These are phyloP conservation scores for Aphis gossypii DNA, from an alignment of 1,140 invertebrate genomes.

Conservation along the genomic window DNA sequence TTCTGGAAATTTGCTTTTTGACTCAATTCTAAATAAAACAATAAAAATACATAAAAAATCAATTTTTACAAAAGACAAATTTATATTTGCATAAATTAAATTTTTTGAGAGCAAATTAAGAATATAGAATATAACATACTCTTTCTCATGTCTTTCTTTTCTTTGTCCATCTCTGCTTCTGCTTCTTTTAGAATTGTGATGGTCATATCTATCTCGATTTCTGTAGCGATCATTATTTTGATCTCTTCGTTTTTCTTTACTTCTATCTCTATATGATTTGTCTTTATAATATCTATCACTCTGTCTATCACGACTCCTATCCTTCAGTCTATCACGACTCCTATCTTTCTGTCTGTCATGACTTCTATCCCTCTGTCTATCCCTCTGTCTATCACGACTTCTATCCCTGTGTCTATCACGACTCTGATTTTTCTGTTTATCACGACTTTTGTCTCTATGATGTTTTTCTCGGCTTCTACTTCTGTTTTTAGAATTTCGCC, in stretches of 20 bases:
- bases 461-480: slow-evolving; percentile 62
- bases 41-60: not conserved
- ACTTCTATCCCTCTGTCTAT: slow-evolving; percentile 61
- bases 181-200: slow-evolving; percentile 63
- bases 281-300: slow-evolving; percentile 62
- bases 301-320: slow-evolving; percentile 61
- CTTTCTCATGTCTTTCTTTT: slow-evolving; percentile 63
- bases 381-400: slow-evolving; percentile 34
- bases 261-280: slow-evolving; percentile 60
- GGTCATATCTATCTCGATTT: slow-evolving; percentile 63
- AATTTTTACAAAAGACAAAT: not conserved
- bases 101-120: not conserved
- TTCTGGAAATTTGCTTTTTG: slow-evolving; percentile 63
- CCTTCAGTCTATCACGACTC: slow-evolving; percentile 61
- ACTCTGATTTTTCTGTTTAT: slow-evolving; percentile 60
- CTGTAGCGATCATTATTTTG: slow-evolving; percentile 62
- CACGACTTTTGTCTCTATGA: slow-evolving; percentile 61
- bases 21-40: slow-evolving; percentile 54
- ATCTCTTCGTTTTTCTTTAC: slow-evolving; percentile 60
- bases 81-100: not conserved
- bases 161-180: slow-evolving; percentile 62
- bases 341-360: slow-evolving; percentile 62
- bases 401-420: slow-evolving; percentile 62
- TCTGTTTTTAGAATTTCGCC: slow-evolving; percentile 62
- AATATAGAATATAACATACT: slow-evolving; percentile 60